phyloP scores from a whole-genome alignment of 2,888 invertebrate genomes.

The Subacronicta megacephala region DNA sequence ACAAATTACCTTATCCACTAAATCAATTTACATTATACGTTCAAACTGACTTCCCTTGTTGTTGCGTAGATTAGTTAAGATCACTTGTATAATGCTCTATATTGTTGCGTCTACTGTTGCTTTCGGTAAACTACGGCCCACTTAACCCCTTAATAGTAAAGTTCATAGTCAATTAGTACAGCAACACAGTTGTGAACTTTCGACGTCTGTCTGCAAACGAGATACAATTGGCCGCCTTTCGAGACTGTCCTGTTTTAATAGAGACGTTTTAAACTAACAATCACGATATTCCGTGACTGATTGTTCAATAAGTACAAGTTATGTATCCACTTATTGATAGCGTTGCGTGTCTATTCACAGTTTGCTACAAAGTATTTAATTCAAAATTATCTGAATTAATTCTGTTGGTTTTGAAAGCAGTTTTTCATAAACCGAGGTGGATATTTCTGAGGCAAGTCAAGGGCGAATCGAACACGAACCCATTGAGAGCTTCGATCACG shows the following conservation, averaged over 20 bases:
- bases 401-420: conserved; percentile 43
- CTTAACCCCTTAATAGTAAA: conserved; percentile 81
- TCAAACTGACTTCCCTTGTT: conserved; percentile 45
- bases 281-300: conserved; percentile 66
- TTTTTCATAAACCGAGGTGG: conserved; percentile 39
- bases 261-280: conserved; percentile 69
- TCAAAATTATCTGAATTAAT: conserved; percentile 43
- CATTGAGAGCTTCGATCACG: conserved; percentile 56
- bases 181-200: conserved; percentile 81
- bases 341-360: conserved; percentile 55
- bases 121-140: conserved; percentile 73
- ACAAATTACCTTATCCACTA: conserved; percentile 49
- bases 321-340: conserved; percentile 46
- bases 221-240: conserved; percentile 75
- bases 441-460: conserved; percentile 65
- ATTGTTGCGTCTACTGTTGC: conserved; percentile 66
- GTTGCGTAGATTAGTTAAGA: conserved; percentile 56
- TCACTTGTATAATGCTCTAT: conserved; percentile 57
- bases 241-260: conserved; percentile 68
- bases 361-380: conserved; percentile 45
- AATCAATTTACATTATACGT: conserved; percentile 52
- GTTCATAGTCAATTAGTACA: conserved; percentile 82
- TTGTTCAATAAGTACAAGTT: conserved; percentile 48
- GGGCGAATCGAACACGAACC: conserved; percentile 65
- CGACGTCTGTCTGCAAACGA: conserved; percentile 76